A percentile compares a stretch with the other conserved stretches of the same genome.
Conservation (phyloP, 2,888 invertebrate genomes). For the Brachyptera risi region DNA sequence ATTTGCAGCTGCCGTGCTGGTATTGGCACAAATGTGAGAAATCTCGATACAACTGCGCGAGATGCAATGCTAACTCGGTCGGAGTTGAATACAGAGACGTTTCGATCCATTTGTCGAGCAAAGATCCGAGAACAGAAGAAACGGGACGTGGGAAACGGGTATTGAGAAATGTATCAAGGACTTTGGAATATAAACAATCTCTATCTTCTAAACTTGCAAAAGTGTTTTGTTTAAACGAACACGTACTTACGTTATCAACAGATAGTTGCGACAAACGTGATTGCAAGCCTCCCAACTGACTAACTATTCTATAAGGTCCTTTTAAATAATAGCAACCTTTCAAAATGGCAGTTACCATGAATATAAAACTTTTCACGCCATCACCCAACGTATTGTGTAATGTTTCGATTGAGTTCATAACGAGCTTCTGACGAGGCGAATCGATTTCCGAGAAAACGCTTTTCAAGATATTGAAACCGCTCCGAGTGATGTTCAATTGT, state of each 20-base stretch:
- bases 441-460: constrained; percentile 9
- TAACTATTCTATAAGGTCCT: background rate
- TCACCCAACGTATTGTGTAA: constrained; percentile 23
- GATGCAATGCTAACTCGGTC: background rate
- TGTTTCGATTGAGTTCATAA: constrained; percentile 12
- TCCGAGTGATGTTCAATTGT: constrained; percentile 24
- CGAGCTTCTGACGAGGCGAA: background rate
- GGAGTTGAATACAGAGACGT: too few relatives aligned
- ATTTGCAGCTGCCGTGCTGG: background rate
- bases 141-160: constrained; percentile 24
- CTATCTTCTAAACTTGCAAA: too few relatives aligned
- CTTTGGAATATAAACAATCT: background rate
- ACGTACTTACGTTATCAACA: background rate
- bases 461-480: constrained; percentile 23
- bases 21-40: constrained; percentile 22
- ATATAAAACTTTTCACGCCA: constrained; percentile 27
- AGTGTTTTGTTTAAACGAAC: too few relatives aligned
- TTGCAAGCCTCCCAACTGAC: constrained; percentile 16
- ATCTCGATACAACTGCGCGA: background rate
- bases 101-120: constrained; percentile 22
- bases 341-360: constrained; percentile 20
- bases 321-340: background rate
- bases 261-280: background rate
- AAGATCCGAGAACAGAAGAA: background rate
- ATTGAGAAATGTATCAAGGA: constrained; percentile 20